Percentiles rank a stretch among this genome's conserved stretches.
phyloP scores from a whole-genome alignment of 2,888 invertebrate species.

The Dione vanillae region DNA sequence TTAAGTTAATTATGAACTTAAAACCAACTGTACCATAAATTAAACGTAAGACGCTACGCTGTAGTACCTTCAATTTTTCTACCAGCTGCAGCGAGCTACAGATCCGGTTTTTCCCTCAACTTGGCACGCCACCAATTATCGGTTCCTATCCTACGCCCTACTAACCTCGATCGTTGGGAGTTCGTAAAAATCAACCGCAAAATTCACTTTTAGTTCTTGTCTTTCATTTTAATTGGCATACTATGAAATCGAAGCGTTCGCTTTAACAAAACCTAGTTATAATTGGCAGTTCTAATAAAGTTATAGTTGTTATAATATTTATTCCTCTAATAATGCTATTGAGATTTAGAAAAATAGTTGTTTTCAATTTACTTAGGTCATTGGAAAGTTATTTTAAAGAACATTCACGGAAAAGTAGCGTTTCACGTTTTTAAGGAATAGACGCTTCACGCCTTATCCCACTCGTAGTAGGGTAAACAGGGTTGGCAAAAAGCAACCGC shows the following conservation, averaged over 20 bases:
- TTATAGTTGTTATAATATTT: background rate
- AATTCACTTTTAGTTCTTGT: slow-evolving; percentile 13
- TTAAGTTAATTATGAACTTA: background rate
- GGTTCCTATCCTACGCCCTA: slow-evolving; percentile 21
- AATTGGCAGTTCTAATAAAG: slow-evolving; percentile 8
- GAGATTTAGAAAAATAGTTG: too few relatives aligned
- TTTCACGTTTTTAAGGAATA: too few relatives aligned
- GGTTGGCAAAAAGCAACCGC: too few relatives aligned
- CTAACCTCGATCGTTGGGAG: slow-evolving; percentile 18
- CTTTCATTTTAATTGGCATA: slow-evolving; percentile 26
- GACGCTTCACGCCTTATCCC: too few relatives aligned
- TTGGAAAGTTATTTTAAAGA: too few relatives aligned
- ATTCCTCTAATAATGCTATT: too few relatives aligned
- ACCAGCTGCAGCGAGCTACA: slow-evolving; percentile 14
- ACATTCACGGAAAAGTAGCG: too few relatives aligned
- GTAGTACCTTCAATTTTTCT: slow-evolving; percentile 2
- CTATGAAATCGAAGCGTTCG: slow-evolving; percentile 10
- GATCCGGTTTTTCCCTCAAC: slow-evolving; percentile 22
- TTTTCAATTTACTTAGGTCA: too few relatives aligned
- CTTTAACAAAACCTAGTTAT: background rate
- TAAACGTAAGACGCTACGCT: background rate
- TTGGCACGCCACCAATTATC: slow-evolving; percentile 40
- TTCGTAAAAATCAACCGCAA: slow-evolving; percentile 17
- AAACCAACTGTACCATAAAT: background rate
- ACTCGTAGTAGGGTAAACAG: too few relatives aligned